phyloP scores from a whole-genome alignment of 2,888 invertebrate species.

The Acanthoscelides obtectus region DNA sequence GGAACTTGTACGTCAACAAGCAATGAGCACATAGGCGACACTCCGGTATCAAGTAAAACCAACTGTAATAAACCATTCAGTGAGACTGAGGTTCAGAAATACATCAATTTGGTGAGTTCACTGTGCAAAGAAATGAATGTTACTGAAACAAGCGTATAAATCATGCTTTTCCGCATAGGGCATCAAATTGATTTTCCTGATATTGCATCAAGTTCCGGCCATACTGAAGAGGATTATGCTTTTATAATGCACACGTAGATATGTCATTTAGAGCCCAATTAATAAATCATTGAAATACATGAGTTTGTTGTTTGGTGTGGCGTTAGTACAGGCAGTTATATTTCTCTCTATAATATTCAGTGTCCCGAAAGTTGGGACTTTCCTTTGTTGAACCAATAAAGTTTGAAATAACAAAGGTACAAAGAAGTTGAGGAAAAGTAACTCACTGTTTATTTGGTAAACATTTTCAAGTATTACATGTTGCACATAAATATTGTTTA shows the following conservation, averaged over 20 bases:
- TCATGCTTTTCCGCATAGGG: constrained; percentile 11
- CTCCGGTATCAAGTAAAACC: constrained; percentile 22
- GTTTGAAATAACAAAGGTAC: no score
- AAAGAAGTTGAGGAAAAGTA: no score
- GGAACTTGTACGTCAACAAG: not conserved
- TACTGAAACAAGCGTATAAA: not conserved
- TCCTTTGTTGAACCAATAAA: no score
- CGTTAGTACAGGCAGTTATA: no score
- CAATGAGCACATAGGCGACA: constrained; percentile 17
- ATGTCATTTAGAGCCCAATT: constrained; percentile 1
- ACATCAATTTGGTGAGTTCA: constrained; percentile 12
- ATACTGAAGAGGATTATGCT: constrained; percentile 17
- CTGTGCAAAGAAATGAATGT: not conserved
- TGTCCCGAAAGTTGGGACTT: no score
- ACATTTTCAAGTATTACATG: no score
- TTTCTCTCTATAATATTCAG: no score
- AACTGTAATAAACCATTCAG: constrained; percentile 6
- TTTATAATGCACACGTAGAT: constrained; percentile 6
- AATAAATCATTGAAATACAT: not conserved
- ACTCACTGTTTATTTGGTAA: no score
- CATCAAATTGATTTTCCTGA: constrained; percentile 18
- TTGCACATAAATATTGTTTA: no score
- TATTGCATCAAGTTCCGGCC: constrained; percentile 16
- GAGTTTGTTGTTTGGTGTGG: not conserved
- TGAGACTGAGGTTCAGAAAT: constrained; percentile 14